Base-by-base conservation (phyloP, 1,140 invertebrate species). In the Nebria ingens region DNA sequence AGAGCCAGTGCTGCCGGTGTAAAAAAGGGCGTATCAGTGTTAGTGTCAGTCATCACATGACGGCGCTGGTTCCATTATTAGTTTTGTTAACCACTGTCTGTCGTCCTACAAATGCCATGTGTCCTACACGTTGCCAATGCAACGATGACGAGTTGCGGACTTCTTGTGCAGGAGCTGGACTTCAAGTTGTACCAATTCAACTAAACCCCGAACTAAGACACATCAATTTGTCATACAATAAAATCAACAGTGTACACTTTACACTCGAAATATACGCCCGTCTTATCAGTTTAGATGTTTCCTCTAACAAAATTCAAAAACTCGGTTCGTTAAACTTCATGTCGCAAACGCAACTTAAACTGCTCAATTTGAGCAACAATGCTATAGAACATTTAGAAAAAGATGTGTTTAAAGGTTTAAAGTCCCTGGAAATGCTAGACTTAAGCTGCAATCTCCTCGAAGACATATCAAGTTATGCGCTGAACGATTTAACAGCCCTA, bases 161-260 rank as follows among this genome's bases (percentile, higher is more conserved):
- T 1, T 78, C 83, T 49, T 93, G 90, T 68, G 82, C 83, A 55
- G 80, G 81, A 59, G 86, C 85, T 11, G 79, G 77, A 49, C 77
- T 92, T 49, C 88, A 90, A 67, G 83, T 90, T 59, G 85, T 92
- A 22, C 90, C 90, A 23, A 90, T 91, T 56, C 88, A 91, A 64
- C 76, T 93, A 59, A 92, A 93, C 67, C 87, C 87, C n/a, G 85
- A 88, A 65, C 79, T 87, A 22, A 79, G 79, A 19, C 80, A 83
- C 65, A 83, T 91, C 63, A 86, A 88, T 63, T 77, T 91, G 23
- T 85, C 84, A 0, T 76, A 79, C 59, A 91, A 91, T 66, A 76
- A 80, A 42, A 87, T 90, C 60, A 74, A 75, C 61, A 83, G 79
- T 61, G 73, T 91, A 1, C 79, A 83, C 50, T 85, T 83, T 62